Percentiles rank a stretch among this genome's conserved stretches.
Conservation (phyloP, 1,140 invertebrate species). For the Caenorhabditis latens region DNA sequence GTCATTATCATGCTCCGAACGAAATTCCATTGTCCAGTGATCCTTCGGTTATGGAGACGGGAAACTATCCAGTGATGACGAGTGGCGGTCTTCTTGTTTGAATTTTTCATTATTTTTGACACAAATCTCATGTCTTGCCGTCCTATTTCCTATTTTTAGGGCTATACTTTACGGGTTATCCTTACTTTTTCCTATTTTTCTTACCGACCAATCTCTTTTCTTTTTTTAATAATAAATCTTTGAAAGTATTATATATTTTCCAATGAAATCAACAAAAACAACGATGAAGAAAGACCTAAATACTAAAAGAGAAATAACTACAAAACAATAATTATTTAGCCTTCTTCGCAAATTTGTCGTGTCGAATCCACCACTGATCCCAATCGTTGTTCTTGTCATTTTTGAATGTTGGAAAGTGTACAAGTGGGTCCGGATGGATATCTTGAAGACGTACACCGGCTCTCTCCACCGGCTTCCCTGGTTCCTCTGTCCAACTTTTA, state of each 20-base stretch:
- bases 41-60: not conserved
- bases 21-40: slow-evolving; percentile 40
- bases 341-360: slow-evolving; percentile 74
- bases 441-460: slow-evolving; percentile 64
- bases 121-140: slow-evolving; percentile 52
- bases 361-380: slow-evolving; percentile 76
- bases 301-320: not conserved
- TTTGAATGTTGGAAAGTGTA: slow-evolving; percentile 70
- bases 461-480: slow-evolving; percentile 51
- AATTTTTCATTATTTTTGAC: not conserved
- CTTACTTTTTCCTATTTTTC: not conserved
- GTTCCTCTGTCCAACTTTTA: slow-evolving; percentile 64
- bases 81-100: slow-evolving; percentile 31
- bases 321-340: slow-evolving; percentile 66
- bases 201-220: not conserved
- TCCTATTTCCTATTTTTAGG: not conserved
- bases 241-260: not conserved
- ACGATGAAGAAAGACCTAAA: not conserved
- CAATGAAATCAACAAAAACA: not conserved
- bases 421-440: slow-evolving; percentile 71
- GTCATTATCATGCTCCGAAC: slow-evolving; percentile 41
- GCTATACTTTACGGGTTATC: not conserved
- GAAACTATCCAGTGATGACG: slow-evolving; percentile 7
- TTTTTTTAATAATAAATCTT: not conserved
- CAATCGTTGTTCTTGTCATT: slow-evolving; percentile 70